Base-by-base conservation (phyloP, 2,113 vertebrate genomes). In the Amphiprion ocellaris region DNA sequence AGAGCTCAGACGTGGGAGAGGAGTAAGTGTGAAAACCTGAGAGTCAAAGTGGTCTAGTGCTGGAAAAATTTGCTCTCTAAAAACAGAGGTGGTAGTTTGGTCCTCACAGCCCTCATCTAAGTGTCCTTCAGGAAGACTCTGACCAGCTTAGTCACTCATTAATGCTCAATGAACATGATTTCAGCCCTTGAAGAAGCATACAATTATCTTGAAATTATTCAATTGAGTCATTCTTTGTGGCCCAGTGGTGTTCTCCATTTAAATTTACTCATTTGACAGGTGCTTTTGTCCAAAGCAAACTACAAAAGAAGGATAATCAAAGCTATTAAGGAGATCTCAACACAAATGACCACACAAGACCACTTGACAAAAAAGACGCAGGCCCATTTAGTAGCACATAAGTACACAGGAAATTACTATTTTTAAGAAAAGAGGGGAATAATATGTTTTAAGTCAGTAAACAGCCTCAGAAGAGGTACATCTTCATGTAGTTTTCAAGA, bases 51-150 rank as follows among this genome's bases (percentile, higher is more conserved):
- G 39, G 19, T 61, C 12, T 24, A n/a, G 1, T 37, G 61, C 55
- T 55, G 11, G 46, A 67, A 33, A n/a, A 15, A 23, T 53, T 54
- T 16, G 23, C 33, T 47, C 11, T 53, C 16, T 10, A 28, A 33
- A 26, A 65, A 30, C 12, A 28, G 46, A 52, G 49, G 60, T 55
- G 46, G 46, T 54, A 54, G 47, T 86, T 86, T 74, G 68, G 76
- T 49, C 37, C 47, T 46, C 39, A n/a, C 23, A 52, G 53, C 12
- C 23, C 30, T 39, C 15, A 4, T 49, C 11, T 15, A 37, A 24
- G 23, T 56, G 68, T 69, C 53, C 52, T 74, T 69, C 11, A 69
- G 11, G 26, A 81, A 69, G 47, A 79, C 41, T 19, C 6, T 30
- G 30, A 53, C 33, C 46, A 44, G 59, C 21, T 24, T 28, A 9